These are phyloP conservation scores for Trypoxylon attenuatum DNA, from an alignment of 2,888 invertebrate species.

Conservation along the genomic window DNA sequence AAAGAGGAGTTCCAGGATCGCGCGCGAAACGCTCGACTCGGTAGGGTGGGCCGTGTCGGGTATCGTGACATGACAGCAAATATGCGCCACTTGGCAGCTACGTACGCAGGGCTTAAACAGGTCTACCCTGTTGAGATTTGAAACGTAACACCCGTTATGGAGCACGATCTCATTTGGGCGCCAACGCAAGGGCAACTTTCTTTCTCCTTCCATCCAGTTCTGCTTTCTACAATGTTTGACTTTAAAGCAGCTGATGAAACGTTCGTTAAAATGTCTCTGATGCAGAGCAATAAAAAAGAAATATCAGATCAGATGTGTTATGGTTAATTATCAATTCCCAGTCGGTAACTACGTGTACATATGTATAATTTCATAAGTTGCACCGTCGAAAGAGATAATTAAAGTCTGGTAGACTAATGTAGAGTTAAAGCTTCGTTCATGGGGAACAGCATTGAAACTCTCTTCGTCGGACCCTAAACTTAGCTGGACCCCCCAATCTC, in stretches of 20 bases:
- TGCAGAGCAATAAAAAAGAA: too few relatives aligned
- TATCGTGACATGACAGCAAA: slow-evolving; percentile 55
- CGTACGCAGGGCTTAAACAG: slow-evolving; percentile 48
- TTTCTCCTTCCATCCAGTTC: too few relatives aligned
- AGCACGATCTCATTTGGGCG: slow-evolving; percentile 34
- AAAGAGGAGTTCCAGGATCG: slow-evolving; percentile 25
- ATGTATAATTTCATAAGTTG: too few relatives aligned
- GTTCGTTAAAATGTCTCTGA: too few relatives aligned
- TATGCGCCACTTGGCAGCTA: slow-evolving; percentile 60
- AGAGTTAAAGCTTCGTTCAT: slow-evolving; percentile 10
- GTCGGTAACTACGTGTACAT: too few relatives aligned
- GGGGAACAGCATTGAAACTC: neutral
- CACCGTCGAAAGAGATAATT: too few relatives aligned
- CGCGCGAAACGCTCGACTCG: slow-evolving; percentile 9
- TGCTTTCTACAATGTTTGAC: too few relatives aligned
- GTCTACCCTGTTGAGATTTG: slow-evolving; percentile 61
- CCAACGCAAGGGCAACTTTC: slow-evolving; percentile 23
- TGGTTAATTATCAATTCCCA: too few relatives aligned
- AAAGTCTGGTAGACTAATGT: neutral
- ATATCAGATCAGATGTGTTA: too few relatives aligned
- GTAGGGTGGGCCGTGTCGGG: slow-evolving; percentile 52
- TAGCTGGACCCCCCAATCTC: slow-evolving; percentile 25
- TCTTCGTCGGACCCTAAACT: slow-evolving; percentile 24
- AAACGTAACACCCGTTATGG: slow-evolving; percentile 62
- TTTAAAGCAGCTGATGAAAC: too few relatives aligned